phyloP scores from a whole-genome alignment of 1,140 invertebrate species.

The Capitella teleta region DNA sequence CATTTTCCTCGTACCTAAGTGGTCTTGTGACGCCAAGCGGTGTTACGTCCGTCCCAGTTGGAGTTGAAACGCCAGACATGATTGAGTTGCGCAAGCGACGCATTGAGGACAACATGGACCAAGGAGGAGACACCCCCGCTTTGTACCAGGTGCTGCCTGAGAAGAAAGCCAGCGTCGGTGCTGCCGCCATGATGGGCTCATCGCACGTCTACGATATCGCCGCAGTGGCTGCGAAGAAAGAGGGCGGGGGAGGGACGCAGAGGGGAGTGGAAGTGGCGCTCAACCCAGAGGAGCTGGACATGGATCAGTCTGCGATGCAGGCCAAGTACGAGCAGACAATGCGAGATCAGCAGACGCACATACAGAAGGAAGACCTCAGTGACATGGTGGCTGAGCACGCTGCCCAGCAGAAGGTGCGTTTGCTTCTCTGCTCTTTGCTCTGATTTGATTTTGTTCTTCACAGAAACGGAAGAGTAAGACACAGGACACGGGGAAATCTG shows the following conservation, averaged over 20 bases:
- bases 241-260: slow-evolving; percentile 12
- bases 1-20: slow-evolving; percentile 8
- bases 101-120: slow-evolving; percentile 91
- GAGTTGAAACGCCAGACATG: slow-evolving; percentile 94
- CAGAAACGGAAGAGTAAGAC: too few species aligned
- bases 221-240: slow-evolving; percentile 41
- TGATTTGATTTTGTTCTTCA: neutral
- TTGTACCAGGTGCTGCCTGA: slow-evolving; percentile 66
- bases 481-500: too few species aligned
- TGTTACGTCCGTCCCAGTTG: slow-evolving; percentile 83
- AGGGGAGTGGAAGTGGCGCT: slow-evolving; percentile 77
- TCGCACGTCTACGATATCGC: slow-evolving; percentile 91
- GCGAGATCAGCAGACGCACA: slow-evolving; percentile 74
- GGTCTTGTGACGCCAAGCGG: slow-evolving; percentile 85
- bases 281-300: slow-evolving; percentile 92
- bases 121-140: slow-evolving; percentile 46
- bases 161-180: slow-evolving; percentile 79
- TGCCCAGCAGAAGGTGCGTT: slow-evolving; percentile 57
- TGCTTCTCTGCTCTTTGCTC: neutral
- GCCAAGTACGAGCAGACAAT: slow-evolving; percentile 93
- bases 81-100: slow-evolving; percentile 96
- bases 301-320: slow-evolving; percentile 87
- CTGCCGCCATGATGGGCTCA: slow-evolving; percentile 79
- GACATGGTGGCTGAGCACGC: slow-evolving; percentile 98
- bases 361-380: slow-evolving; percentile 87